These are phyloP conservation scores for Fistularia tabacaria DNA, from an alignment of 2,797 vertebrate species.

Conservation along the genomic window DNA sequence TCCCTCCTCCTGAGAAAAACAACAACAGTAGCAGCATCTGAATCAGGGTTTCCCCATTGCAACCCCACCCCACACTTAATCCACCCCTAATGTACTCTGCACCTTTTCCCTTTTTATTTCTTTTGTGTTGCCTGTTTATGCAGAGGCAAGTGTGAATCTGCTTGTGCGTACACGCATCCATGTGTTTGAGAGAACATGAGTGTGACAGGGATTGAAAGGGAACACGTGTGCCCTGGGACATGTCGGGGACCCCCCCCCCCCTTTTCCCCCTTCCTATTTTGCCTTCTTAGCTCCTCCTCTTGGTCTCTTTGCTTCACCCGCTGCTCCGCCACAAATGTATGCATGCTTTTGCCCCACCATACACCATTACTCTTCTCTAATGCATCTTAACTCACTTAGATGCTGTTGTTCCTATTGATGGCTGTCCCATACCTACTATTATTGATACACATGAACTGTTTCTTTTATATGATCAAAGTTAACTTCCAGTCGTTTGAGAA, in stretches of 20 bases:
- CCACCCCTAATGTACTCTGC: constrained; percentile 11
- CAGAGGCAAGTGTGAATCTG: constrained; percentile 6
- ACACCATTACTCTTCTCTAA: neutral
- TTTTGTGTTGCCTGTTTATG: constrained; percentile 44
- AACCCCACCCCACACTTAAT: neutral
- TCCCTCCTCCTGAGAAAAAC: constrained; percentile 10
- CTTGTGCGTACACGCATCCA: constrained; percentile 29
- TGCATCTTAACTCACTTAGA: too few relatives aligned
- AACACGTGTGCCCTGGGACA: constrained; percentile 67
- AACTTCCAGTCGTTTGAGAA: too few relatives aligned
- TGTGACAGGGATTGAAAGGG: constrained; percentile 66
- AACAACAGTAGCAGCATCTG: constrained; percentile 34
- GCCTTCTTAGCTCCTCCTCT: constrained; percentile 26
- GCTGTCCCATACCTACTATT: too few relatives aligned
- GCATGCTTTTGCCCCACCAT: constrained; percentile 17
- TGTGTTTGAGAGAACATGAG: constrained; percentile 53
- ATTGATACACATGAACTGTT: too few relatives aligned
- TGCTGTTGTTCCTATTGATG: too few relatives aligned
- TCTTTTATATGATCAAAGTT: too few relatives aligned
- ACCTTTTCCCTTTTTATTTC: constrained; percentile 41
- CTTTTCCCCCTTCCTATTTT: constrained; percentile 15
- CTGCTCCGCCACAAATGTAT: constrained; percentile 26
- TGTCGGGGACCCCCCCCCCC: constrained; percentile 35
- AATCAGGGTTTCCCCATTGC: constrained; percentile 31
- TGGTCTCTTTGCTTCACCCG: constrained; percentile 7